Conservation (phyloP, 2,113 vertebrate genomes). For the Bolborhynchus lineola region DNA sequence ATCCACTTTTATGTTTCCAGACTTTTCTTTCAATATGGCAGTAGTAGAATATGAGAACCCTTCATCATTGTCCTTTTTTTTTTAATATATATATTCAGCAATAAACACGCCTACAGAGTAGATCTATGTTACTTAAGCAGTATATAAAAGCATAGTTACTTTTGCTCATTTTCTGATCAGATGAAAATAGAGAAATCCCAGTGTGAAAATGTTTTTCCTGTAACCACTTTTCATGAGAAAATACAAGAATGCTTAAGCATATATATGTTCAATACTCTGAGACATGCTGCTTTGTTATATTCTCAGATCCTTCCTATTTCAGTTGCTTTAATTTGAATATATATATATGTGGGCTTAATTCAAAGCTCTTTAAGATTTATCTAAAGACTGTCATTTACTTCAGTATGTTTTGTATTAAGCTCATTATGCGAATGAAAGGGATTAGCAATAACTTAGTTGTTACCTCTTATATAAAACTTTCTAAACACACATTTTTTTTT, state of each 20-base stretch:
- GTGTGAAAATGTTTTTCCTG: not conserved
- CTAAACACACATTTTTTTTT: not conserved
- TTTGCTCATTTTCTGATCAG: not conserved
- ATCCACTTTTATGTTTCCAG: not conserved
- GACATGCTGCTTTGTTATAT: not conserved
- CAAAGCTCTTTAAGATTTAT: not conserved
- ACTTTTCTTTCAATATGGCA: not conserved
- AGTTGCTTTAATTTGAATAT: not conserved
- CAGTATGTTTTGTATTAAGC: not conserved
- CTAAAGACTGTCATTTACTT: not conserved
- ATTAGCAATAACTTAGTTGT: not conserved
- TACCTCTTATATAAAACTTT: not conserved
- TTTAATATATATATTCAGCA: not conserved
- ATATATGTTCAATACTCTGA: not conserved
- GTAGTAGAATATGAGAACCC: not conserved
- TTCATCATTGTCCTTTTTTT: not conserved
- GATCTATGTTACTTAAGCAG: not conserved
- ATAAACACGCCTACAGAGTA: not conserved
- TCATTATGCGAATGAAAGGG: not conserved
- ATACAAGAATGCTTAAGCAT: not conserved
- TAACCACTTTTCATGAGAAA: not conserved
- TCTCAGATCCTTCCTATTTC: not conserved
- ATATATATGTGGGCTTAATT: not conserved
- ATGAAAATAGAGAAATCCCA: not conserved
- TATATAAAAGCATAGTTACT: not conserved